Evolutionary conservation across 2,888 invertebrate genomes (phyloP), one percentile per base, ranked within the genome.

Genomic region (Drosophila anceps): DNA sequence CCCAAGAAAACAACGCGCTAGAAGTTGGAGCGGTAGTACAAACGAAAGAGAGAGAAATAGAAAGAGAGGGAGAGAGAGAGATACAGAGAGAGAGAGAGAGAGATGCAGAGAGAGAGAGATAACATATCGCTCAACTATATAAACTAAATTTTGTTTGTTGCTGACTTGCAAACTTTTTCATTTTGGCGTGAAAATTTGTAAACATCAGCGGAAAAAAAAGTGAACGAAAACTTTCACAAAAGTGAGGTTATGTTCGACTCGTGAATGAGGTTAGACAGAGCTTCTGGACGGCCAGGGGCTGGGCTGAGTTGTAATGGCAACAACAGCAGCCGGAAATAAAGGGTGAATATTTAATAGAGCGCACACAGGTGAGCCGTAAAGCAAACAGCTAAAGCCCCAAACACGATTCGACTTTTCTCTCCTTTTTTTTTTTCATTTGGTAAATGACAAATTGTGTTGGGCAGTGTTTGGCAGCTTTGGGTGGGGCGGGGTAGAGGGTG

Each of bases 151-250:
- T 27, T n/a, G n/a, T n/a, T 33, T 62, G 54, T 43, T 64, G 65
- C 72, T 73, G 79, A 79, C 79, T 78, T 76, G 78, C 76, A 8
- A 79, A 86, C 43, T 88, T 82, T 88, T 83, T 79, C 85, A 88
- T 88, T 84, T 84, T 77, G 77, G 74, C 81, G 81, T 84, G 84
- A 81, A 88, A 88, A 86, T 86, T 86, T 86, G 86, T 88, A 76
- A 84, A 85, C 82, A 88, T 83, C 88, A 84, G 31, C 48, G 79
- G 76, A 73, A 67, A 81, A 75, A 75, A 84, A 67, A 81, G 73
- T 3, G 73, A 84, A 73, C 73, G 70, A 72, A 72, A 84, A 82
- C 73, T 84, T 79, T 67, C 73, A 77, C 70, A 35, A 24, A 33
- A 20, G 41, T 12, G n/a, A 31, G 43, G 57, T 8, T 31, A 31